Base-by-base conservation (phyloP, 1,140 invertebrate genomes). In the Meloidogyne chitwoodi region DNA sequence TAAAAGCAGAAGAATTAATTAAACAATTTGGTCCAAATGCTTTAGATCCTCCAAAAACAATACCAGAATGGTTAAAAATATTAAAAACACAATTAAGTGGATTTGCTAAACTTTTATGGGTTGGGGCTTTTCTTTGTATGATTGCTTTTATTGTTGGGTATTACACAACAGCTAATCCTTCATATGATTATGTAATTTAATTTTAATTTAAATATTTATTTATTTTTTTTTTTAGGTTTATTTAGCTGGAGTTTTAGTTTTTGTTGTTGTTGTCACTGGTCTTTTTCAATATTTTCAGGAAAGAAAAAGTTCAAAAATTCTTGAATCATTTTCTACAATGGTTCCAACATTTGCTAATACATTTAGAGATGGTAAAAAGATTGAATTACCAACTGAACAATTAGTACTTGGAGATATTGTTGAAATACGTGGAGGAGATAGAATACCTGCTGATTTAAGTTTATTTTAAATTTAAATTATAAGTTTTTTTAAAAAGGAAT, bases 191-290 rank as follows among this genome's bases (percentile, higher is more conserved):
- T 73, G 91, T 56, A 19, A 66, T n/a, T 48, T 48, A 19, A 48
- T 48, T 48, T 48, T 48, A 19, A 19, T 48, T 48, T 16, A 56
- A n/a, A 4, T n/a, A 56, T n/a, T 19, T 38, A 38, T n/a, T n/a
- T 41, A 41, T 41, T 41, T 41, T 41, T 11, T 12, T 41, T 12
- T 1, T 38, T 16, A 56, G 48, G 48, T 96, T 83, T 97, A 94
- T 90, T 91, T 97, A 86, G 95, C 94, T 87, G 92, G 95, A 88
- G 94, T 96, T 87, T 91, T 97, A 88, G 92, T 93, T 80, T 92
- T 92, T 88, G 95, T 97, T 81, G 95, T 97, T 74, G 93, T 96
- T 88, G 93, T 97, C 82, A 96, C 94, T 84, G 94, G 94, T 87
- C 92, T 93, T 88, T 97, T 97, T 91, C 96, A 94, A 78, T 98